Percentiles rank a stretch among this genome's conserved stretches.
Conservation (phyloP, 2,797 vertebrate genomes). For the Cyclopterus lumpus region DNA sequence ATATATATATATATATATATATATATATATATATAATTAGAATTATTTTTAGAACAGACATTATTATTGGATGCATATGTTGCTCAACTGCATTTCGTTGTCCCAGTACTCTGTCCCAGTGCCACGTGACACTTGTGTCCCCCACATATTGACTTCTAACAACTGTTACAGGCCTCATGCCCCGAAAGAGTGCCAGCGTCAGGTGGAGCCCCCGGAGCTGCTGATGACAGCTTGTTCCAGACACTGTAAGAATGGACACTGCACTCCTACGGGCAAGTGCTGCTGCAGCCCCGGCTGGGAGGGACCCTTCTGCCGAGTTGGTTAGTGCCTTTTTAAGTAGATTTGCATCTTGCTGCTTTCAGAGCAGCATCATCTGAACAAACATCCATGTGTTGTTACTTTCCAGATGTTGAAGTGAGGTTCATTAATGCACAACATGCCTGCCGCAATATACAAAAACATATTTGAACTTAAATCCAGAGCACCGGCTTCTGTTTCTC, state of each 20-base stretch:
- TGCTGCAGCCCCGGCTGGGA: slow-evolving; percentile 98
- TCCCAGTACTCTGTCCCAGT: background rate
- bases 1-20: too few relatives aligned
- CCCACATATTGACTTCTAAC: slow-evolving; percentile 40
- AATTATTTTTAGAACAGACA: slow-evolving; percentile 13
- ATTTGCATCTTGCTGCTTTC: slow-evolving; percentile 9
- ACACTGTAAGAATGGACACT: slow-evolving; percentile 95
- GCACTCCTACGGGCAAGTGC: slow-evolving; percentile 93
- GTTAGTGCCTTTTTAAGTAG: slow-evolving; percentile 78
- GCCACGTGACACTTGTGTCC: slow-evolving; percentile 11
- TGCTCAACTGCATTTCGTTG: background rate
- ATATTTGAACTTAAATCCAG: background rate
- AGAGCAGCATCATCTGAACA: background rate
- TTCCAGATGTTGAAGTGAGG: slow-evolving; percentile 12
- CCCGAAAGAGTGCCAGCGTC: slow-evolving; percentile 94
- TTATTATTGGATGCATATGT: slow-evolving; percentile 5
- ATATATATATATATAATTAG: too few relatives aligned
- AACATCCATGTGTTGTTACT: slow-evolving; percentile 5
- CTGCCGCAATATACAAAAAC: slow-evolving; percentile 10
- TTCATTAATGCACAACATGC: slow-evolving; percentile 1
- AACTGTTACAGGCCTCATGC: slow-evolving; percentile 86
- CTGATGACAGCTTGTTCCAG: slow-evolving; percentile 93
- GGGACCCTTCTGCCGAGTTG: slow-evolving; percentile 93
- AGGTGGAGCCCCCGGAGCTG: slow-evolving; percentile 88
- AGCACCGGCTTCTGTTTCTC: background rate